Conservation (phyloP, 2,113 vertebrate genomes). For the Ictidomys tridecemlineatus region DNA sequence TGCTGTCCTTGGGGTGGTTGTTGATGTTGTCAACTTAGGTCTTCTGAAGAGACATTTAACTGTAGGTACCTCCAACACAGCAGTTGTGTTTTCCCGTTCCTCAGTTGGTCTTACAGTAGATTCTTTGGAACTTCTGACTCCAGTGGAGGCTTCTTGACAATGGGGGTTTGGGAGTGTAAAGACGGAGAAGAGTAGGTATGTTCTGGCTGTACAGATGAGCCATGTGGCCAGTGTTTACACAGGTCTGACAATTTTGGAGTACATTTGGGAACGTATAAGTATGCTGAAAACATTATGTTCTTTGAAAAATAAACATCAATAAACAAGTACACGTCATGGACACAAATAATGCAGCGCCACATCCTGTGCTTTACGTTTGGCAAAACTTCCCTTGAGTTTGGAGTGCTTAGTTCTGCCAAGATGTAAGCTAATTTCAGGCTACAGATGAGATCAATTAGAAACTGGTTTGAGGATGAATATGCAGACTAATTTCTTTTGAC, state of each 20-base stretch:
- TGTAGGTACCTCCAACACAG: background rate
- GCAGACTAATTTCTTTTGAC: constrained; percentile 54
- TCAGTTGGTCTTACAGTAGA: background rate
- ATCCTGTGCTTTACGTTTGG: constrained; percentile 45
- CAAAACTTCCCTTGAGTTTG: constrained; percentile 37
- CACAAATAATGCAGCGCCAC: background rate
- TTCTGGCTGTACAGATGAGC: background rate
- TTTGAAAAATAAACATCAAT: constrained; percentile 57
- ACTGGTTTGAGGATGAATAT: constrained; percentile 13
- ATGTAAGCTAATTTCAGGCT: constrained; percentile 49
- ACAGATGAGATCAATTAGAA: constrained; percentile 32
- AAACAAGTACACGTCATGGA: constrained; percentile 52
- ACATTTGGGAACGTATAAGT: background rate
- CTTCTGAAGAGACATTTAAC: background rate
- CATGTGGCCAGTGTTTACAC: background rate
- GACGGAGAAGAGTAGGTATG: background rate
- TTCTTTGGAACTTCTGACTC: background rate
- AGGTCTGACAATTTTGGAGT: background rate
- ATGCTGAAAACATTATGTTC: constrained; percentile 53
- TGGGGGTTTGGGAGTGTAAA: background rate
- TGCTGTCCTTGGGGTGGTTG: no score
- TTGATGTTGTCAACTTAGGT: background rate
- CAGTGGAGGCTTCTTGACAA: background rate
- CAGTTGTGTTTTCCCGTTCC: background rate
- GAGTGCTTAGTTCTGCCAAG: constrained; percentile 51